Base-by-base conservation (phyloP, 2,888 invertebrate genomes). In the Perizoma affinitatum region DNA sequence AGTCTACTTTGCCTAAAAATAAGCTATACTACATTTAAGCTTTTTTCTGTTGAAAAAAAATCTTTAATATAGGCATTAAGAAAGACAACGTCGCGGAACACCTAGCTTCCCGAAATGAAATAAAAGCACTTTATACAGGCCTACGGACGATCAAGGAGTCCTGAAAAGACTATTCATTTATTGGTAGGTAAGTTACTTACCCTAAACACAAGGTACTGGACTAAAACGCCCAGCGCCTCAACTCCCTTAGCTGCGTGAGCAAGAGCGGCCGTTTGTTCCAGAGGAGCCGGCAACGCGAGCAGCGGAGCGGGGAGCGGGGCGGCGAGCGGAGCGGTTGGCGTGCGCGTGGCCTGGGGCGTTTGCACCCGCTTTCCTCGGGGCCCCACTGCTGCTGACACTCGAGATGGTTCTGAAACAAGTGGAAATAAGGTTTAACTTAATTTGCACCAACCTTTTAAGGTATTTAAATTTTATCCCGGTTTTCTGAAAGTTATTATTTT, bases 151-250 rank as follows among this genome's bases (percentile, higher is more conserved):
- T 6, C 6, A 4, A 38, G 38, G 38, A 6, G 6, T 3, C 7
- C 5, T 38, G 38, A 38, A 4, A 38, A 38, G 5, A 38, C 38
- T 38, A 6, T 38, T 6, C 0, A 38, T 38, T 38, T 38, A 6
- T 4, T 38, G 4, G 38, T n/a, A 10, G 42, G n/a, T 42, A 42
- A 42, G n/a, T 5, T 42, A 4, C 44, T 44, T 22, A 44, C 96
- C 84, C 95, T 94, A 83, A 94, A 94, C 75, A 96, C 96, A 81
- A 98, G 94, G 89, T 97, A 97, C 85, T 97, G 96, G 71, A 98
- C 95, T 68, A 97, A 94, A 68, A 96, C 95, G 64, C 96, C 96
- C 75, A 98, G 94, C 45, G 97, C 98, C 86, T 97, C 96, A 55
- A 97, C 94, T 59, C 96, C 95, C 73, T 95, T 94, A 50, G 95